Evolutionary conservation across 2,797 vertebrate genomes (phyloP).

Genomic region (Crypturellus tataupa): DNA sequence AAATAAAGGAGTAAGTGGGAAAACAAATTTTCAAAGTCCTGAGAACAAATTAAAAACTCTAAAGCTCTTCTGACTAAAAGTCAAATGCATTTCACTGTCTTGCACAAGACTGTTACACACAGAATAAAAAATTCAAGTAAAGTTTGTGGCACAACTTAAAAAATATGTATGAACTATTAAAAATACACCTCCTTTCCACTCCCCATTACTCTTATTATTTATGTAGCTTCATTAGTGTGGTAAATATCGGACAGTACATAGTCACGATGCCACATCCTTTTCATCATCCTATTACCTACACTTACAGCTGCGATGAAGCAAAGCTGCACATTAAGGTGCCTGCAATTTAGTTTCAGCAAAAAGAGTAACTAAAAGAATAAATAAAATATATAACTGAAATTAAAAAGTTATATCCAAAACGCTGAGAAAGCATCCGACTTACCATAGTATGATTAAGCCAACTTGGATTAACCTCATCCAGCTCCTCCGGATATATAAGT

Average conservation of each 20-base stretch:
- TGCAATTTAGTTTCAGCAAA: slow-evolving; percentile 31
- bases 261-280: neutral
- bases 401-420: neutral
- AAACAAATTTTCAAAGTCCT: neutral
- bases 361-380: slow-evolving; percentile 41
- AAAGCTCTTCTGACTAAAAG: neutral
- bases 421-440: slow-evolving; percentile 8
- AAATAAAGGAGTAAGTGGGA: neutral
- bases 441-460: slow-evolving; percentile 77
- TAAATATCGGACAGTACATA: neutral
- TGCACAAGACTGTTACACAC: neutral
- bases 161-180: neutral
- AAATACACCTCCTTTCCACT: neutral
- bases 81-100: neutral
- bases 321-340: neutral
- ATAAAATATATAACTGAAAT: neutral
- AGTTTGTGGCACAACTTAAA: neutral
- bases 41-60: neutral
- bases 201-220: neutral
- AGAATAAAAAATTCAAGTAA: neutral
- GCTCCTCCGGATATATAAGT: slow-evolving; percentile 66
- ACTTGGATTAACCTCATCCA: slow-evolving; percentile 64
- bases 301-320: neutral
- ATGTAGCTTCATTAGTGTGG: neutral
- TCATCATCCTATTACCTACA: neutral